Evolutionary conservation across 2,888 invertebrate genomes (phyloP).

Genomic region (Catocala fraxini): DNA sequence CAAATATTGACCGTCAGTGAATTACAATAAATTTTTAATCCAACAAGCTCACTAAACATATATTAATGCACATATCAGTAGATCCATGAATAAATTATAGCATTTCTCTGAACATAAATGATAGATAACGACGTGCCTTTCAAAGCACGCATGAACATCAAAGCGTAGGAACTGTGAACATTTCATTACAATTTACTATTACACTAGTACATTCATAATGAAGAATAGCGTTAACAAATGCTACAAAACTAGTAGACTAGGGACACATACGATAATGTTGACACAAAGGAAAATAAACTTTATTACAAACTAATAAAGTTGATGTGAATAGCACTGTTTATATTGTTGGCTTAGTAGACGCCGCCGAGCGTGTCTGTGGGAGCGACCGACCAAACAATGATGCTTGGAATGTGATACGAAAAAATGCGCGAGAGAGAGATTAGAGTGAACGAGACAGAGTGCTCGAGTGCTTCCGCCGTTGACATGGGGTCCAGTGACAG

Average conservation of each 20-base stretch:
- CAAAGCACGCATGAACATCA: conserved; percentile 19
- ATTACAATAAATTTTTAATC: neutral
- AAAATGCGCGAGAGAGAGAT: conserved; percentile 62
- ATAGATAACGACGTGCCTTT: conserved; percentile 17
- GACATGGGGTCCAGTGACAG: conserved; percentile 39
- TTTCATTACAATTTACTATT: conserved; percentile 39
- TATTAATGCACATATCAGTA: neutral
- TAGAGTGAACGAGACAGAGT: conserved; percentile 50
- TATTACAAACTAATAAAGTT: conserved; percentile 52
- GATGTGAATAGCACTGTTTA: conserved; percentile 40
- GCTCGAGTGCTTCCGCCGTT: conserved; percentile 66
- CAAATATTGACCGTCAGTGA: neutral
- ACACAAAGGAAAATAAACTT: conserved; percentile 39
- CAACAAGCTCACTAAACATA: neutral
- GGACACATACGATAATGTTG: conserved; percentile 5
- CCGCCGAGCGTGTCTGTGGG: conserved; percentile 75
- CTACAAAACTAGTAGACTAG: conserved; percentile 41
- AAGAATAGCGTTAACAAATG: conserved; percentile 48
- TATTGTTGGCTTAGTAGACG: conserved; percentile 46
- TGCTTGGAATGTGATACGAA: conserved; percentile 79
- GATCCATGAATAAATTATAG: neutral
- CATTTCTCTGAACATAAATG: conserved; percentile 7
- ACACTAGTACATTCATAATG: conserved; percentile 38
- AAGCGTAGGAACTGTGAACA: conserved; percentile 32
- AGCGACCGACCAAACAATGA: conserved; percentile 75